Conservation (phyloP, 2,888 invertebrate species). For the Euproctis similis region DNA sequence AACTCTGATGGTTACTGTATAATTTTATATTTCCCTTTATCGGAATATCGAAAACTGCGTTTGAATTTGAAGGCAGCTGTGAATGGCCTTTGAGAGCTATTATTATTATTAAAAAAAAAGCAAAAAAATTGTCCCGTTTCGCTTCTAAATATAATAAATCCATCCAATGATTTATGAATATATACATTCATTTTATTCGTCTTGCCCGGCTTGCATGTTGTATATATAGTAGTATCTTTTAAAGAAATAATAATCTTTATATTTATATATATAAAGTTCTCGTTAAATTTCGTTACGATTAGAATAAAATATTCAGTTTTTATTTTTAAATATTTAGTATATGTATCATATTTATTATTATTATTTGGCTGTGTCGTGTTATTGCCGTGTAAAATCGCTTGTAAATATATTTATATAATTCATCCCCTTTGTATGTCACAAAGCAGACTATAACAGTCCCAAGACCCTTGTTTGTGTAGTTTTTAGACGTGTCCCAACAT, state of each 20-base stretch:
- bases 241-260: too few relatives aligned
- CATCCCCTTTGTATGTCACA: slow-evolving; percentile 49
- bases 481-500: slow-evolving; percentile 27
- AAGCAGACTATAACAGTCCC: slow-evolving; percentile 37
- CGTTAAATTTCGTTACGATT: slow-evolving; percentile 67
- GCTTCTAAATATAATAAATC: slow-evolving; percentile 48
- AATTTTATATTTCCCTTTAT: slow-evolving; percentile 37
- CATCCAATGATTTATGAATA: slow-evolving; percentile 63
- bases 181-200: slow-evolving; percentile 61
- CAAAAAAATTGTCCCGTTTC: too few relatives aligned
- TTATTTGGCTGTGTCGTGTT: slow-evolving; percentile 35
- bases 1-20: slow-evolving; percentile 39
- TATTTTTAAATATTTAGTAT: slow-evolving; percentile 31
- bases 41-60: too few relatives aligned
- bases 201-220: slow-evolving; percentile 71
- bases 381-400: slow-evolving; percentile 33
- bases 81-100: too few relatives aligned
- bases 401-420: slow-evolving; percentile 43
- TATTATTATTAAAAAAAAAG: too few relatives aligned
- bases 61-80: slow-evolving; percentile 12
- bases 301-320: slow-evolving; percentile 55
- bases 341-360: slow-evolving; percentile 29
- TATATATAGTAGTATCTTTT: slow-evolving; percentile 59
- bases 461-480: slow-evolving; percentile 26
- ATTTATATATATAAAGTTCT: slow-evolving; percentile 59